These are phyloP conservation scores for Anableps anableps DNA, from an alignment of 2,797 vertebrate species.

Conservation along the genomic window DNA sequence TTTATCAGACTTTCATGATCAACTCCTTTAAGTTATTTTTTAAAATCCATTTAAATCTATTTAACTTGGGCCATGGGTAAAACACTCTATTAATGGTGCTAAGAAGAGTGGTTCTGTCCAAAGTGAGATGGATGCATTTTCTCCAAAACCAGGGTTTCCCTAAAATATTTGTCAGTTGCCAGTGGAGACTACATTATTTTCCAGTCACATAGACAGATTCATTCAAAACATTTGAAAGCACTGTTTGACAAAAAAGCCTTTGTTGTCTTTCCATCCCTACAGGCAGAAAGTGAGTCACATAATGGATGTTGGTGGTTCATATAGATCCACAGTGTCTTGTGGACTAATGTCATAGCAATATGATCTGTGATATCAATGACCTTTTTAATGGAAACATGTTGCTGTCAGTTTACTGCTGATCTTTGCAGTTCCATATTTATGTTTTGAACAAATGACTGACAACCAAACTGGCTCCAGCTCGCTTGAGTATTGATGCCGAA, in stretches of 20 bases:
- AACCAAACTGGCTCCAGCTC: slow-evolving; percentile 56
- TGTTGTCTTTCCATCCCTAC: neutral
- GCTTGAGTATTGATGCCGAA: slow-evolving; percentile 52
- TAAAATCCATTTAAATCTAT: no score
- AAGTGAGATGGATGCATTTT: neutral
- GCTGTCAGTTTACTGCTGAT: neutral
- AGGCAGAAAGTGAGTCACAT: no score
- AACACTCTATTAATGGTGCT: no score
- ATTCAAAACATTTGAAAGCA: neutral
- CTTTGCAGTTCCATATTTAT: neutral
- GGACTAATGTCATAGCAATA: neutral
- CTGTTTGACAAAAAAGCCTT: neutral
- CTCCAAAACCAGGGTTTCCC: neutral
- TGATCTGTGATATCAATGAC: neutral
- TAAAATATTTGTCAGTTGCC: neutral
- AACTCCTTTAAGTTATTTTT: no score
- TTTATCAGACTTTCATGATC: no score
- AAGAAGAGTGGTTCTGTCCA: no score
- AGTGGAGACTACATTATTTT: neutral
- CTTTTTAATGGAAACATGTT: neutral
- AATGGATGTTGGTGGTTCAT: neutral
- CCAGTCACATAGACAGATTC: neutral
- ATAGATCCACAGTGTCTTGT: neutral
- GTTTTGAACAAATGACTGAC: slow-evolving; percentile 23
- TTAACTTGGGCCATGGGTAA: no score